Base-by-base conservation (phyloP, 2,888 invertebrate species). In the Epistrophe grossulariae region DNA sequence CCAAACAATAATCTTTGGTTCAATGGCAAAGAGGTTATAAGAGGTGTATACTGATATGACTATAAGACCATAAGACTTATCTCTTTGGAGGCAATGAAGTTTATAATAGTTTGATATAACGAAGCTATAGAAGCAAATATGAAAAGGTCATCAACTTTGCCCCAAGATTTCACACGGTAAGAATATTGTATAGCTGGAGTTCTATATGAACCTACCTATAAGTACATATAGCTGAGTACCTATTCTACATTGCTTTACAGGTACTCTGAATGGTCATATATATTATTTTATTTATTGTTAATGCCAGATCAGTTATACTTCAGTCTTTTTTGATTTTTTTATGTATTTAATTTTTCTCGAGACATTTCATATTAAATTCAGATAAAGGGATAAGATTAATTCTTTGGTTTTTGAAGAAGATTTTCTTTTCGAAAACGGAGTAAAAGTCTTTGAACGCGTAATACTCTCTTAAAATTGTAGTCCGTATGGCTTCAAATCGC, bases 71-170 rank as follows among this genome's bases (percentile, higher is more conserved):
- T 24, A 24, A 9, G 55, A 31, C 15, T n/a, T 28, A 43, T 48
- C 19, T 62, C 0, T 62, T 6, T 40, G 38, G 40, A 40, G 31
- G 24, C 60, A 59, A 28, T 72, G n/a, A n/a, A 57, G 38, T 60
- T 71, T 50, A 24, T 24, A 28, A 45, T 71, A 43, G n/a, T 55
- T 66, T 45, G 17, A 19, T 62, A 40, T 3, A 24, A 19, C 35
- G 35, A 72, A 59, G 35, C 24, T 19, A 50, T 50, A 28, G 40
- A 15, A 60, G 13, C 1, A 8, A 43, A 50, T 71, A 60, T 60
- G 43, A 43, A 62, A 40, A 64, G 83, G 83, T 79, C 62, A 84
- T 74, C 64, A 79, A 79, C 79, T 84, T 71, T 79, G 48, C 31
- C 57, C 64, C 48, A 81, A 59, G 84, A 71, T 64, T 82, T 82